Conservation (phyloP, 2,888 invertebrate species). For the Athetis lepigone region DNA sequence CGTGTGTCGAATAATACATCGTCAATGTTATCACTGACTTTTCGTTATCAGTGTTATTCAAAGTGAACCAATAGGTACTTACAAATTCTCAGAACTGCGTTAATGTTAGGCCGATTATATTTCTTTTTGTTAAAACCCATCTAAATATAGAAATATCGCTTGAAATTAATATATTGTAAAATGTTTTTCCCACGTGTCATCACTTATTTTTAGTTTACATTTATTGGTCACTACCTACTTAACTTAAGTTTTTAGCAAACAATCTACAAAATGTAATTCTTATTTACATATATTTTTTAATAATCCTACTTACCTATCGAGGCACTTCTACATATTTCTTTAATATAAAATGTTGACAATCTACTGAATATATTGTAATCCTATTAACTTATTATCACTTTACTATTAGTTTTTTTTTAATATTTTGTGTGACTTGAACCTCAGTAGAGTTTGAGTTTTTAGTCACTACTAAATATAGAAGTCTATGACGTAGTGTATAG, state of each 20-base stretch:
- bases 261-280: slow-evolving; percentile 36
- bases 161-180: slow-evolving; percentile 4
- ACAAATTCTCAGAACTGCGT: slow-evolving; percentile 7
- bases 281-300: slow-evolving; percentile 53
- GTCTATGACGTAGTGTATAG: slow-evolving; percentile 68
- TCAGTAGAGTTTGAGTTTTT: slow-evolving; percentile 36
- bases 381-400: slow-evolving; percentile 36
- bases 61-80: background rate
- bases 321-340: slow-evolving; percentile 16
- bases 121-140: slow-evolving; percentile 19
- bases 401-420: slow-evolving; percentile 18
- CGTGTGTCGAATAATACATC: background rate
- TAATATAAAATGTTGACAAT: slow-evolving; percentile 40
- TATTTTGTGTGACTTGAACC: slow-evolving; percentile 17
- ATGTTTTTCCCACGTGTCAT: slow-evolving; percentile 26
- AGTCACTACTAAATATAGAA: slow-evolving; percentile 73
- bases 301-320: too few relatives aligned
- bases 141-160: slow-evolving; percentile 13
- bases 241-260: slow-evolving; percentile 50
- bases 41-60: background rate
- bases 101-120: slow-evolving; percentile 23
- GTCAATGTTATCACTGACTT: background rate
- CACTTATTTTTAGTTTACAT: slow-evolving; percentile 22
- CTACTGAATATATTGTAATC: slow-evolving; percentile 26
- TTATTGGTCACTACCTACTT: slow-evolving; percentile 32